Percentiles rank a stretch among this genome's conserved stretches.
These are phyloP conservation scores for Nylanderia fulva DNA, from an alignment of 1,140 invertebrate genomes.

Conservation along the genomic window DNA sequence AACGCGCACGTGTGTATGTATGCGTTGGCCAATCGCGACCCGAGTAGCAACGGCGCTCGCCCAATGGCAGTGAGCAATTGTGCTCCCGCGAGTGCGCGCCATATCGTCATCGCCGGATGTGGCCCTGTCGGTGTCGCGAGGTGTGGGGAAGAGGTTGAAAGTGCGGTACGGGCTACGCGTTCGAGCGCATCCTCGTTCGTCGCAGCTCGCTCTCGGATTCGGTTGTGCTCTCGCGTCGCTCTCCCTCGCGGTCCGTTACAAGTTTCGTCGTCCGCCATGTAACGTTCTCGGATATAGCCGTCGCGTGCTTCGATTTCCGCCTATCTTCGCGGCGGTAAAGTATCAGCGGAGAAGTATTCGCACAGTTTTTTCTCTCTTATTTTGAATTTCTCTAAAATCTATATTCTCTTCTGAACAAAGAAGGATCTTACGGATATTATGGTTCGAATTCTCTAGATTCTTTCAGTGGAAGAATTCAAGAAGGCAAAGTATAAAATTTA, in stretches of 20 bases:
- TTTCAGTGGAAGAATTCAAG: not conserved
- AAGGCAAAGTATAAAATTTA: not conserved
- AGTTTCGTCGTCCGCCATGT: constrained; percentile 32
- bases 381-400: constrained; percentile 9
- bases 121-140: not conserved
- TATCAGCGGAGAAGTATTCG: not conserved
- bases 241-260: constrained; percentile 39
- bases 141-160: constrained; percentile 77
- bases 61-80: constrained; percentile 71
- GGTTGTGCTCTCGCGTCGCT: constrained; percentile 72
- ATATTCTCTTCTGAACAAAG: not conserved
- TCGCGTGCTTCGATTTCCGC: constrained; percentile 26
- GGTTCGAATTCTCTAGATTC: not conserved
- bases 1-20: not conserved
- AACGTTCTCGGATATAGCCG: constrained; percentile 38
- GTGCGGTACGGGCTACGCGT: constrained; percentile 80
- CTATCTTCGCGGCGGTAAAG: not conserved
- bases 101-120: constrained; percentile 70
- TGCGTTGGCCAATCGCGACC: constrained; percentile 63
- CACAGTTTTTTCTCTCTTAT: constrained; percentile 1
- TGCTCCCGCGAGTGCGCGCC: constrained; percentile 69
- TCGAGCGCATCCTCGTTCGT: constrained; percentile 81
- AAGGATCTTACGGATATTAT: not conserved
- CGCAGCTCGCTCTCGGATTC: constrained; percentile 78
- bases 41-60: constrained; percentile 70